Conservation (phyloP, 2,113 vertebrate species). For the Charadrius vociferus region DNA sequence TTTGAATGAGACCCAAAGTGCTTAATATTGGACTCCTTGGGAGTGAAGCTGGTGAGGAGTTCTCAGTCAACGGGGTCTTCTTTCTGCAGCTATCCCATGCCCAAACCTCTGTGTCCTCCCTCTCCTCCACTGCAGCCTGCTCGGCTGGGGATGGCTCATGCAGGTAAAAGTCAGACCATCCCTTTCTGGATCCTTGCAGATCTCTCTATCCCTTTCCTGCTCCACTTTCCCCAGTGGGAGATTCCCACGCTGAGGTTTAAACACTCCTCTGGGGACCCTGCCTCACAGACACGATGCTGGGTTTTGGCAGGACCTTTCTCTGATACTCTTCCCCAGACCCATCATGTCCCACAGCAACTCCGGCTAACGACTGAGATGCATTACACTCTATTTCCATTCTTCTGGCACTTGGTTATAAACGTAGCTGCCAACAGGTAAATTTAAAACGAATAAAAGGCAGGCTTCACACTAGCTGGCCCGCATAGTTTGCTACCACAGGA, state of each 20-base stretch:
- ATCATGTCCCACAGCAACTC: neutral
- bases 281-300: neutral
- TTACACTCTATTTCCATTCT: neutral
- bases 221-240: neutral
- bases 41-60: neutral
- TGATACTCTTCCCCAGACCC: neutral
- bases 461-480: neutral
- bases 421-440: conserved; percentile 49
- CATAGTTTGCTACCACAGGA: conserved; percentile 5
- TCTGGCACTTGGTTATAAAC: neutral
- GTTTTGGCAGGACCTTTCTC: neutral
- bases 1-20: neutral
- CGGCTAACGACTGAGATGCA: neutral
- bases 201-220: neutral
- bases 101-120: neutral
- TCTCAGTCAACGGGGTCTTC: neutral
- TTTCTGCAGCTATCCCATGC: neutral
- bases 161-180: neutral
- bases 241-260: neutral
- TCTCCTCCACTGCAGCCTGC: neutral
- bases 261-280: neutral
- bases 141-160: neutral
- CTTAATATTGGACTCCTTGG: neutral
- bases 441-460: neutral
- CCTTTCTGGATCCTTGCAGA: neutral